Percentiles rank a stretch among this genome's conserved stretches.
phyloP scores from a whole-genome alignment of 2,113 vertebrate species.

The Aegotheles bennettii region DNA sequence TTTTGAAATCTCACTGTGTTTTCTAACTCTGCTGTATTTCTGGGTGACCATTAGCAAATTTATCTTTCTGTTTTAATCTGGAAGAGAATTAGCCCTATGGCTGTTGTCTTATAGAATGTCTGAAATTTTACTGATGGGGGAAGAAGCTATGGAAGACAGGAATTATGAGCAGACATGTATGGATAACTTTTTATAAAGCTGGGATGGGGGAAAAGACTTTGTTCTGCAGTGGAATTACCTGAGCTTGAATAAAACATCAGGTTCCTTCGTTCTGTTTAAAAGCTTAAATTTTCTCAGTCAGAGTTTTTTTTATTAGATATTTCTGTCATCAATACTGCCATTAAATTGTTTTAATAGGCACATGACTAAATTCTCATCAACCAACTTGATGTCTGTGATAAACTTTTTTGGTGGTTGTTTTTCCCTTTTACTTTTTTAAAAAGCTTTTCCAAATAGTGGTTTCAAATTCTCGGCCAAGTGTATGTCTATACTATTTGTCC shows the following conservation, averaged over 20 bases:
- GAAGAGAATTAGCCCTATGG: neutral
- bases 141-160: neutral
- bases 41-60: neutral
- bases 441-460: neutral
- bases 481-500: neutral
- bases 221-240: neutral
- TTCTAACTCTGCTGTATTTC: neutral
- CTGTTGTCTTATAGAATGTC: neutral
- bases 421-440: neutral
- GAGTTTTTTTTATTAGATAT: neutral
- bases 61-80: neutral
- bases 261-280: neutral
- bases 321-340: neutral
- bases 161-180: neutral
- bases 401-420: neutral
- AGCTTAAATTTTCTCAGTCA: neutral
- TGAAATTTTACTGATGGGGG: neutral
- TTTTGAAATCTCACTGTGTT: slow-evolving; percentile 7
- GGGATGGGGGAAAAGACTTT: neutral
- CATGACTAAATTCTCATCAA: neutral
- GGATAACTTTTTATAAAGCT: neutral
- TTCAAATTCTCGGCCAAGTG: neutral
- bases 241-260: neutral
- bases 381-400: neutral
- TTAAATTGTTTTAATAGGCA: neutral